Percentiles rank a stretch among this genome's conserved stretches.
phyloP scores from a whole-genome alignment of 1,140 invertebrate species.

The Papilio helenus region DNA sequence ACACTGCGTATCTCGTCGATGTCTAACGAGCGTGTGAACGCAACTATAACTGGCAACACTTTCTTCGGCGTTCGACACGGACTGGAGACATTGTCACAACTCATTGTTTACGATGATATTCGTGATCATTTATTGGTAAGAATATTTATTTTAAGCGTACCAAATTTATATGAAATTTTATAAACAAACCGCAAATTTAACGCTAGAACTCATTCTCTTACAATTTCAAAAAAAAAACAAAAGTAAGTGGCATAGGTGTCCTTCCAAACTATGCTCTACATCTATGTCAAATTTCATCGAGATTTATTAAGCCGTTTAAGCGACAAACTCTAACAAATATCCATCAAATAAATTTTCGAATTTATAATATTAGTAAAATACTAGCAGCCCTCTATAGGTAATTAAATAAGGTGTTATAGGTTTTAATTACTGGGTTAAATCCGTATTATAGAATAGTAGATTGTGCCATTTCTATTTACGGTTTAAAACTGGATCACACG shows the following conservation, averaged over 20 bases:
- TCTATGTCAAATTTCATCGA: too few relatives aligned
- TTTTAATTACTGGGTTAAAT: neutral
- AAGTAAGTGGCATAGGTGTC: too few relatives aligned
- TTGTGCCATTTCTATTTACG: neutral
- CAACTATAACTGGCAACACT: conserved; percentile 84
- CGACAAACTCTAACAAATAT: too few relatives aligned
- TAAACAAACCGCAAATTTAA: too few relatives aligned
- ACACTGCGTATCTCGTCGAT: conserved; percentile 80
- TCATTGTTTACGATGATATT: conserved; percentile 89
- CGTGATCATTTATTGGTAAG: conserved; percentile 82
- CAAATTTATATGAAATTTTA: too few relatives aligned
- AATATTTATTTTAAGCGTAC: neutral
- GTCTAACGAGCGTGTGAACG: conserved; percentile 82
- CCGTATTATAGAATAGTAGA: neutral
- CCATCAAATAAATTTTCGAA: too few relatives aligned
- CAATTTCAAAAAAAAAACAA: too few relatives aligned
- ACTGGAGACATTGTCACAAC: conserved; percentile 90
- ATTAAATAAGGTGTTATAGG: neutral
- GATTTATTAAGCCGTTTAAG: too few relatives aligned
- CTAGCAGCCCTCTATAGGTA: too few relatives aligned
- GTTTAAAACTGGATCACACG: neutral
- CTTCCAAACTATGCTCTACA: too few relatives aligned
- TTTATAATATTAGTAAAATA: too few relatives aligned
- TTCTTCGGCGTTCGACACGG: conserved; percentile 91
- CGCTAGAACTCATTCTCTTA: too few relatives aligned